phyloP scores from a whole-genome alignment of 2,888 invertebrate genomes.

The Choristoneura rosaceana region DNA sequence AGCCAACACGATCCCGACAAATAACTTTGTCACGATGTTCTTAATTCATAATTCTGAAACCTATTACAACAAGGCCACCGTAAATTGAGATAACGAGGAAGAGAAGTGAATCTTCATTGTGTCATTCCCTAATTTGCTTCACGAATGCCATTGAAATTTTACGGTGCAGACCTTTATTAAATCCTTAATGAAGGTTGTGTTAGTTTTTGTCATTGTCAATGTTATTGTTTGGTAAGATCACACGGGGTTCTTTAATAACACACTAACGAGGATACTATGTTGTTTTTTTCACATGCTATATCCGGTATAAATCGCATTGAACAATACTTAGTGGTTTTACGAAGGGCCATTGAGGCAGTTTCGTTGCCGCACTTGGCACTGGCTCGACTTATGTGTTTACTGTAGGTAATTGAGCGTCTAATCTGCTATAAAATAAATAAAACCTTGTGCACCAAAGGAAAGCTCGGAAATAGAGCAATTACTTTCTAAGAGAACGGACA shows the following conservation, averaged over 20 bases:
- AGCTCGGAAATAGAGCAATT: slow-evolving; percentile 40
- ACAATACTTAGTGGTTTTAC: slow-evolving; percentile 26
- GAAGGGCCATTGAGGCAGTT: slow-evolving; percentile 30
- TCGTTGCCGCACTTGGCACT: neutral
- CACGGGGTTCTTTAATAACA: slow-evolving; percentile 35
- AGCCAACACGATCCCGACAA: slow-evolving; percentile 20
- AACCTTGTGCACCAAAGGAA: slow-evolving; percentile 28
- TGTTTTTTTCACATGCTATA: slow-evolving; percentile 35
- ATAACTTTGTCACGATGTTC: slow-evolving; percentile 26
- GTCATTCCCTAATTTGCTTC: slow-evolving; percentile 12
- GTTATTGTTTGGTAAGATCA: slow-evolving; percentile 35
- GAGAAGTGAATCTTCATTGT: slow-evolving; percentile 30
- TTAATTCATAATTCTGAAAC: slow-evolving; percentile 14
- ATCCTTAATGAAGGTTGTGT: slow-evolving; percentile 35
- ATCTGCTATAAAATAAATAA: slow-evolving; percentile 37
- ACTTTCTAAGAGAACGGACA: slow-evolving; percentile 43
- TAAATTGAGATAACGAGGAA: slow-evolving; percentile 22
- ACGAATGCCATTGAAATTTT: slow-evolving; percentile 8
- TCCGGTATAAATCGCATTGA: slow-evolving; percentile 25
- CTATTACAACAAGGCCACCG: slow-evolving; percentile 9
- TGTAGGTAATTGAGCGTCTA: slow-evolving; percentile 32
- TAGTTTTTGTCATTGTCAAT: slow-evolving; percentile 33
- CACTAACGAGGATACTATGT: slow-evolving; percentile 27
- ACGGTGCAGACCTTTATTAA: slow-evolving; percentile 17
- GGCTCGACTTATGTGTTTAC: slow-evolving; percentile 34